These are phyloP conservation scores for Biston stratarius DNA, from an alignment of 2,888 invertebrate genomes.

Conservation along the genomic window DNA sequence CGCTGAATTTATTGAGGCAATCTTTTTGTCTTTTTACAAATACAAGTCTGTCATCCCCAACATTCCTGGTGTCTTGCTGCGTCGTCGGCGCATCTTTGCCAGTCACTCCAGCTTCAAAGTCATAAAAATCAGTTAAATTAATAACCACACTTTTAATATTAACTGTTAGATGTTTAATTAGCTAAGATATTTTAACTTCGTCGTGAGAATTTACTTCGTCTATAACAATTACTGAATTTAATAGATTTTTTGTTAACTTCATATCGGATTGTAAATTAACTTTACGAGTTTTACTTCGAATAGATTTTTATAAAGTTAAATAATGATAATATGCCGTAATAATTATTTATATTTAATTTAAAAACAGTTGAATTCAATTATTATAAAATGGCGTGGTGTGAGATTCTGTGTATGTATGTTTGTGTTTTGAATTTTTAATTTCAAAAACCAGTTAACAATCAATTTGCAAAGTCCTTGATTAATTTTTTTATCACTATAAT, in stretches of 20 bases:
- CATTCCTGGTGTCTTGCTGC: conserved; percentile 39
- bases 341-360: no score
- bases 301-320: conserved; percentile 8
- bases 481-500: neutral
- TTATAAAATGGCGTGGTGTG: no score
- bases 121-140: conserved; percentile 61
- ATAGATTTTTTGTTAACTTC: conserved; percentile 37
- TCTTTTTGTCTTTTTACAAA: neutral
- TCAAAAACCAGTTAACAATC: no score
- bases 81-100: conserved; percentile 29
- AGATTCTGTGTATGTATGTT: no score
- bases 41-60: conserved; percentile 13
- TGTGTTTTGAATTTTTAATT: no score
- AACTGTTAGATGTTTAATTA: conserved; percentile 59
- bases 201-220: conserved; percentile 63
- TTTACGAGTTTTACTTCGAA: conserved; percentile 42
- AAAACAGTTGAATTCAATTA: no score
- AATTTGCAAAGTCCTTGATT: no score
- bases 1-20: neutral
- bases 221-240: conserved; percentile 66
- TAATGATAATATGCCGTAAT: neutral
- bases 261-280: conserved; percentile 49
- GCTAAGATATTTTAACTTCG: conserved; percentile 58
- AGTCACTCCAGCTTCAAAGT: conserved; percentile 34
- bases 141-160: conserved; percentile 59